Base-by-base conservation (phyloP, 2,888 invertebrate species). In the Incurvaria masculella region DNA sequence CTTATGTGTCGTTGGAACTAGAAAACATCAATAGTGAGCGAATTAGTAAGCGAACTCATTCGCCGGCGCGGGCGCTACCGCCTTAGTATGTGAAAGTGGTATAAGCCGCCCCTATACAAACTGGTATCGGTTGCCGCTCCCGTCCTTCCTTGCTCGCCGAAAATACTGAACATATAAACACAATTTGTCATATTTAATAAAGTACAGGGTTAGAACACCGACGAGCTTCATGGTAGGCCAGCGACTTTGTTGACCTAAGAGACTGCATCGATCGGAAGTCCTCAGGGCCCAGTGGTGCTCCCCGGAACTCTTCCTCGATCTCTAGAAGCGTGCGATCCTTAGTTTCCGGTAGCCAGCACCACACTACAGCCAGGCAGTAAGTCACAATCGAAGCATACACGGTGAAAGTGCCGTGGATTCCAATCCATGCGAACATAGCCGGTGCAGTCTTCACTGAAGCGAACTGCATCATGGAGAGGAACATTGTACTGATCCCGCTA, bases 361-460 rank as follows among this genome's bases (percentile, higher is more conserved):
- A 76, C 45, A 84, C 76, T 1, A 83, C 54, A 1, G 69, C 62
- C 33, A 85, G 79, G 33, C 82, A 59, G 1, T 80, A 54, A 0
- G 81, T 67, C 39, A 85, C 79, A 0, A 72, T 58, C 1, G 81
- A 81, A 4, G 81, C 82, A 57, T 85, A 88, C 50, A 84, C 60
- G 26, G 78, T 64, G 60, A 87, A 88, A 0, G 84, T 81, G n/a
- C 76, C 68, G 2, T 79, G 72, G 10, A 81, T 64, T 11, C 84
- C 84, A 38, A 85, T 69, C 14, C 60, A 52, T 1, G 56, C 55
- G 33, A 75, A 79, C 59, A 87, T 63, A n/a, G 73, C 64, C 0
- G 87, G 87, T 61, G 82, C 83, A 21, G 79, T 79, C 65, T 88
- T 87, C 2, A 88, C 82, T 16, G 85, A 83, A 1, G 82, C 54